phyloP scores from a whole-genome alignment of 1,140 invertebrate species.

The Drosophila sechellia region DNA sequence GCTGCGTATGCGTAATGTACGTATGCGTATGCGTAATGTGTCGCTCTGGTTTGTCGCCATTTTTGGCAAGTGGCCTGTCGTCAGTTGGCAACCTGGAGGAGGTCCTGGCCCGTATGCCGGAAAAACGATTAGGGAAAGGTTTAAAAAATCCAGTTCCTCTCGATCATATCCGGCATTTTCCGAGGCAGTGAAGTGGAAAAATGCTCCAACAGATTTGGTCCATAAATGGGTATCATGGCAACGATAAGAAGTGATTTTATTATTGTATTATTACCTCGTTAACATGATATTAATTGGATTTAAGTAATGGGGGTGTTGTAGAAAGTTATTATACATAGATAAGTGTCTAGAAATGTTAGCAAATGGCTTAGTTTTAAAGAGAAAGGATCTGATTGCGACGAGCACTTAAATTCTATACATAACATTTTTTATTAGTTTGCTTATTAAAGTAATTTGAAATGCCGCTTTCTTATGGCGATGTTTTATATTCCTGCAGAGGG shows the following conservation, averaged over 20 bases:
- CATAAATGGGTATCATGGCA: background rate
- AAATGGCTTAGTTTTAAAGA: too few species aligned
- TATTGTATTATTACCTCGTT: background rate
- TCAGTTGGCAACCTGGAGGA: conserved; percentile 1
- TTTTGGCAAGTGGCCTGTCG: conserved; percentile 1
- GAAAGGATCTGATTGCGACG: too few species aligned
- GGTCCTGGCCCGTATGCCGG: background rate
- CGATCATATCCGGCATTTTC: background rate
- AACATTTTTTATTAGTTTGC: too few species aligned
- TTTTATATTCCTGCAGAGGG: background rate
- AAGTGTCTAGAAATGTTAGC: too few species aligned
- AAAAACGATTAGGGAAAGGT: conserved; percentile 7
- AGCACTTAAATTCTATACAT: too few species aligned
- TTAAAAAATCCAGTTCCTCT: conserved; percentile 1
- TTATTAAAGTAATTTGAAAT: too few species aligned
- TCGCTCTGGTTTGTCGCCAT: background rate
- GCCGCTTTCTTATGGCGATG: background rate
- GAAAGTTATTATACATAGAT: too few species aligned
- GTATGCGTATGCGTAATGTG: conserved; percentile 29
- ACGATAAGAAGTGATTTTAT: background rate
- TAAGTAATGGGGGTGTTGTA: background rate
- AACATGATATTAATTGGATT: background rate
- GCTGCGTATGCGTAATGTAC: conserved; percentile 62
- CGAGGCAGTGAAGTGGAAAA: background rate
- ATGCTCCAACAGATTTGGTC: background rate